phyloP scores from a whole-genome alignment of 2,888 invertebrate species.

The Palloptera scutellata region DNA sequence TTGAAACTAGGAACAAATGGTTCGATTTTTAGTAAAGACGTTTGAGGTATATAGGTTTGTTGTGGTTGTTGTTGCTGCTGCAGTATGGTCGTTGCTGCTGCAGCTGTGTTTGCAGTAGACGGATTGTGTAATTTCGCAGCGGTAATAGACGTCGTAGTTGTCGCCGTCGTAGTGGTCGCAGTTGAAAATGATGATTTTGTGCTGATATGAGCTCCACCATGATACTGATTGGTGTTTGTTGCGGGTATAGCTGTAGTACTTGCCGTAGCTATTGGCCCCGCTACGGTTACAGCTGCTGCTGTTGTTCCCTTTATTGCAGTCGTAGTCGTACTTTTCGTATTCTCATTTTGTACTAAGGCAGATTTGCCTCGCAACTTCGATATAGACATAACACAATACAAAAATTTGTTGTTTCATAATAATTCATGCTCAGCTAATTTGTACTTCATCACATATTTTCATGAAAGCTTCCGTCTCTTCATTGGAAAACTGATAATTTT shows the following conservation, averaged over 20 bases:
- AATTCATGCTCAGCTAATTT: too few species aligned
- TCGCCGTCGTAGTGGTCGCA: slow-evolving; percentile 10
- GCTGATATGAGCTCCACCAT: slow-evolving; percentile 7
- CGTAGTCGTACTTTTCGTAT: slow-evolving; percentile 16
- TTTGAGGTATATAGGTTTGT: slow-evolving; percentile 60
- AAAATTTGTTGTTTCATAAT: too few species aligned
- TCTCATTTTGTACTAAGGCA: slow-evolving; percentile 47
- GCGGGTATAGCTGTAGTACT: slow-evolving; percentile 21
- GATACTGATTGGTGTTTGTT: slow-evolving; percentile 9
- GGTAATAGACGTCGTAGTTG: slow-evolving; percentile 9
- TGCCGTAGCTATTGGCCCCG: slow-evolving; percentile 27
- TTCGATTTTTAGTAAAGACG: slow-evolving; percentile 64
- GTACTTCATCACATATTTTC: too few species aligned
- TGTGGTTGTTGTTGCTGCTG: slow-evolving; percentile 36
- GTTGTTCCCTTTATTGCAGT: slow-evolving; percentile 32
- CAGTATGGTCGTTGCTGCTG: slow-evolving; percentile 15
- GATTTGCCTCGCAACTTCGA: slow-evolving; percentile 59
- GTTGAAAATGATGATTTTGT: slow-evolving; percentile 3
- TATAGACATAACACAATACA: slow-evolving; percentile 54
- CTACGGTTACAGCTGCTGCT: slow-evolving; percentile 32
- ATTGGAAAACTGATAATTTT: too few species aligned
- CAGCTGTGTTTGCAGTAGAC: slow-evolving; percentile 11
- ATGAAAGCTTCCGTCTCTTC: too few species aligned
- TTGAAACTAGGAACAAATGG: slow-evolving; percentile 64
- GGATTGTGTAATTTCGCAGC: neutral